Percentiles rank a stretch among this genome's conserved stretches.
phyloP scores from a whole-genome alignment of 2,797 vertebrate genomes.

The Ctenopoma kingsleyae region DNA sequence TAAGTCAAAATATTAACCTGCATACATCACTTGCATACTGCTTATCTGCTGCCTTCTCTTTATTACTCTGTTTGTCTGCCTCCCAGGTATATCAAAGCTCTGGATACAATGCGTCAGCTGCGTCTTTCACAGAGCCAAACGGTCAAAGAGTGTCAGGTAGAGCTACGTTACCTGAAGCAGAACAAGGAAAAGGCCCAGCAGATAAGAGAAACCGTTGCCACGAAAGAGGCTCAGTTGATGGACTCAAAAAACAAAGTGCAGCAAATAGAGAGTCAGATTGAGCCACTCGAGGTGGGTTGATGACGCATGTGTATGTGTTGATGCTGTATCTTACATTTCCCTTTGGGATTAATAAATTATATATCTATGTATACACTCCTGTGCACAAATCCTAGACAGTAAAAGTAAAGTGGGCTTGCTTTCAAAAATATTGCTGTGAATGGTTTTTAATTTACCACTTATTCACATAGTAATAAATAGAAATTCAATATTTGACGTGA shows the following conservation, averaged over 20 bases:
- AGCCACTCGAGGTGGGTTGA: conserved; percentile 90
- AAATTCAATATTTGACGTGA: no score
- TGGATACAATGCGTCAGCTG: conserved; percentile 93
- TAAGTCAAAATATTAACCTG: not conserved
- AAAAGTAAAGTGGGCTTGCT: not conserved
- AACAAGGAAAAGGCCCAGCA: conserved; percentile 96
- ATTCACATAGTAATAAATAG: no score
- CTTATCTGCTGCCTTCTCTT: no score
- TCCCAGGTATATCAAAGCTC: conserved; percentile 95
- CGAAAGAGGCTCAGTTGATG: conserved; percentile 90
- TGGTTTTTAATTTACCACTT: no score
- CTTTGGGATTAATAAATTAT: no score
- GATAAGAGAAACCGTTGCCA: conserved; percentile 87
- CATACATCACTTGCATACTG: not conserved
- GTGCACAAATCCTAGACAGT: not conserved
- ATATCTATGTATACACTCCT: not conserved
- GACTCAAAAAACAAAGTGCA: conserved; percentile 91
- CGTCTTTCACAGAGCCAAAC: conserved; percentile 86
- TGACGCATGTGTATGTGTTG: not conserved
- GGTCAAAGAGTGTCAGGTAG: conserved; percentile 91
- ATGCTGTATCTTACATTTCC: not conserved
- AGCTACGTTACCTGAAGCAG: conserved; percentile 93
- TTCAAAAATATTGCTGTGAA: no score
- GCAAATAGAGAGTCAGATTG: conserved; percentile 89
- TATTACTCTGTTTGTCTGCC: not conserved